Conservation (phyloP, 2,113 vertebrate genomes). For the Limnothrissa miodon region DNA sequence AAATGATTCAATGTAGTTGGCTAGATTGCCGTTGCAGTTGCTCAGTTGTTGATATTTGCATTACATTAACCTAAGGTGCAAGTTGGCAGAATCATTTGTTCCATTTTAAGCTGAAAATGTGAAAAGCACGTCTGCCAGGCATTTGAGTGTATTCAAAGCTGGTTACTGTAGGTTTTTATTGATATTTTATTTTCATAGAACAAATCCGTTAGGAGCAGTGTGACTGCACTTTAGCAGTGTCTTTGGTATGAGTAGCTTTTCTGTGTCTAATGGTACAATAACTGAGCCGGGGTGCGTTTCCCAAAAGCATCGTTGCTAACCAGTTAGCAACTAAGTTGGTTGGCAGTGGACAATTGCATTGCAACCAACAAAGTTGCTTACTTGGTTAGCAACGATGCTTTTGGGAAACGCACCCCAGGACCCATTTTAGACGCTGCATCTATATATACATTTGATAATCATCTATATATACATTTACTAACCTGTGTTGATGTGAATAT, state of each 20-base stretch:
- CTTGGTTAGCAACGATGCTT: no score
- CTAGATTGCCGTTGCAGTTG: background rate
- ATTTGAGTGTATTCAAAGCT: background rate
- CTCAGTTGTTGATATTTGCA: background rate
- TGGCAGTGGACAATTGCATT: no score
- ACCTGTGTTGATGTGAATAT: conserved; percentile 74
- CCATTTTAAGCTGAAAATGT: background rate
- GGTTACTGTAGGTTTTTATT: background rate
- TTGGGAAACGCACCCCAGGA: no score
- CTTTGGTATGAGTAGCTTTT: background rate
- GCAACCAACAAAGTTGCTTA: no score
- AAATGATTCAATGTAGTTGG: background rate
- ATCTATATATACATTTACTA: no score
- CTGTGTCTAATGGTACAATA: no score
- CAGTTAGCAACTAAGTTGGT: no score
- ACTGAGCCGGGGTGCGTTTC: no score
- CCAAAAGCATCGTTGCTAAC: no score
- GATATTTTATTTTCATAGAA: background rate
- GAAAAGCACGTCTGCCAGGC: background rate
- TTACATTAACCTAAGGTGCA: background rate
- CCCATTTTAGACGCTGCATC: no score
- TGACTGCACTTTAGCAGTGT: background rate
- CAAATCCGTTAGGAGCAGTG: background rate
- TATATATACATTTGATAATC: no score
- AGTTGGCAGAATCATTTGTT: background rate